Conservation (phyloP, 2,113 vertebrate genomes). For the Phocoena sinus region DNA sequence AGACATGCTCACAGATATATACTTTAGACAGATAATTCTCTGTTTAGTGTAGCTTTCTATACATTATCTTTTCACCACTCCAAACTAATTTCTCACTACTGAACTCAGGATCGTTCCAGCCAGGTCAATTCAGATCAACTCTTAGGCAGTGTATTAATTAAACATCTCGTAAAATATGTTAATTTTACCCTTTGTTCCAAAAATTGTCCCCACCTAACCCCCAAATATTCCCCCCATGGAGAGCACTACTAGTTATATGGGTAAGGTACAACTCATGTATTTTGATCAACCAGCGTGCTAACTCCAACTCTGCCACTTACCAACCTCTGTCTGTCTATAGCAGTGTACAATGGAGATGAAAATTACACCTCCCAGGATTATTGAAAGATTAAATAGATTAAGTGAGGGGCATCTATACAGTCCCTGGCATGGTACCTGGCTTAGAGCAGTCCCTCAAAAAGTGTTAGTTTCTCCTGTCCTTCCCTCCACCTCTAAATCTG, state of each 20-base stretch:
- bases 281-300: background rate
- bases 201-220: background rate
- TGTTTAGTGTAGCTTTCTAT: background rate
- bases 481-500: background rate
- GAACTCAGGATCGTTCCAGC: background rate
- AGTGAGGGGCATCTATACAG: background rate
- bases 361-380: rapidly evolving
- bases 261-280: rapidly evolving
- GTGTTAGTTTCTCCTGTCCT: background rate
- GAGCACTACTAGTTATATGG: rapidly evolving
- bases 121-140: background rate
- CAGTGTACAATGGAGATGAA: background rate
- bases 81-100: background rate
- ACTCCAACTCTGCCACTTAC: background rate
- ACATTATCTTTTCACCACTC: background rate
- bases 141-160: background rate
- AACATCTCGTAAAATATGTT: background rate
- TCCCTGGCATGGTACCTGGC: background rate
- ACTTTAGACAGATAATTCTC: background rate
- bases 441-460: background rate
- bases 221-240: background rate
- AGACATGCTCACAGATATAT: background rate
- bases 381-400: background rate
- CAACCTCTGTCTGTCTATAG: background rate
- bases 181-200: background rate